Evolutionary conservation across 1,140 invertebrate genomes (phyloP).

Genomic region (Zaprionus capensis): DNA sequence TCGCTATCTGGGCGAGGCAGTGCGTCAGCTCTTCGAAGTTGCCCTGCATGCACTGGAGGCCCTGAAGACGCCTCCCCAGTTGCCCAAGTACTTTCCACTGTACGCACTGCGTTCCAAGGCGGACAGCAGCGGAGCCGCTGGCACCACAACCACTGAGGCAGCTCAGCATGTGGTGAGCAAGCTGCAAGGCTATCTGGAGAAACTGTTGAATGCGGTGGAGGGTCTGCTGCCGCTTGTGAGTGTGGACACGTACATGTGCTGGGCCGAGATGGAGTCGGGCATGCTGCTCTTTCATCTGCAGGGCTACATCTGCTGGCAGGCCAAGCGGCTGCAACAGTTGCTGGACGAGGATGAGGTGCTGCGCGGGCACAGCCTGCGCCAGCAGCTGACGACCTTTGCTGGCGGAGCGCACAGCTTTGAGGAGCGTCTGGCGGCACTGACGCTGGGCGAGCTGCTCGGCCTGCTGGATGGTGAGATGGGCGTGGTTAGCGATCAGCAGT

Average conservation of each 20-base stretch:
- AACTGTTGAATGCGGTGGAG: conserved; percentile 64
- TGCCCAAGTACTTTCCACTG: conserved; percentile 14
- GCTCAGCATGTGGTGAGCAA: neutral
- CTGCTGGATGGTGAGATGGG: conserved; percentile 54
- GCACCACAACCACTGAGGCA: too few species aligned
- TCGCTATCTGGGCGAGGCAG: conserved; percentile 42
- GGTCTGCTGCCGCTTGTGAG: conserved; percentile 55
- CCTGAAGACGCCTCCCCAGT: neutral
- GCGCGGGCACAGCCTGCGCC: conserved; percentile 26
- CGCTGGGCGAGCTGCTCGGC: conserved; percentile 59
- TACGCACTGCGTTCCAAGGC: conserved; percentile 11
- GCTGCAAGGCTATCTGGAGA: neutral
- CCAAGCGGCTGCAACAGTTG: conserved; percentile 17
- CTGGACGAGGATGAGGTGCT: conserved; percentile 18
- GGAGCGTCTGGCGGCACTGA: conserved; percentile 38
- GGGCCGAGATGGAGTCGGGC: conserved; percentile 59
- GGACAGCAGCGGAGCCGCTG: neutral
- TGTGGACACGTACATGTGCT: conserved; percentile 65
- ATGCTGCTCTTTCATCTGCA: conserved; percentile 50
- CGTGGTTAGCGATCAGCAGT: neutral
- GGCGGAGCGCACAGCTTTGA: conserved; percentile 48
- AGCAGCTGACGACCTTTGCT: conserved; percentile 51
- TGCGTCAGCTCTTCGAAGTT: conserved; percentile 27
- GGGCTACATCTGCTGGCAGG: conserved; percentile 34
- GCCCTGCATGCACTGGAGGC: neutral